phyloP scores from a whole-genome alignment of 2,888 invertebrate species.

The Gasteruption jaculator region DNA sequence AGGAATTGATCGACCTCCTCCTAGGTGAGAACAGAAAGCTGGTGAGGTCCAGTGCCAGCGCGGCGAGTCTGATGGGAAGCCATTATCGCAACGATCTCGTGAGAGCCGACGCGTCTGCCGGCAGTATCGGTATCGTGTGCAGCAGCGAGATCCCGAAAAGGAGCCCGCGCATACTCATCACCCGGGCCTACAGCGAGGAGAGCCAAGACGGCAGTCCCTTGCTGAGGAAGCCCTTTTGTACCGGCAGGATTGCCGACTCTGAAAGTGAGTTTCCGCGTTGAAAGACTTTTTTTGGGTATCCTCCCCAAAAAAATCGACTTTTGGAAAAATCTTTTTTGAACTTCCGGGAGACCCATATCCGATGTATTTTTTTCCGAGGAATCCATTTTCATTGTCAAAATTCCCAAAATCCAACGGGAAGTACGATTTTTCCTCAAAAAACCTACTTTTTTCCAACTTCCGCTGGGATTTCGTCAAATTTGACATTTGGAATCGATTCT shows the following conservation, averaged over 20 bases:
- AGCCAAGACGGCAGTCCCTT: slow-evolving; percentile 54
- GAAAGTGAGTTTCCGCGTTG: slow-evolving; percentile 37
- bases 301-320: too few species aligned
- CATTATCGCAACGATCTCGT: slow-evolving; percentile 38
- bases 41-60: slow-evolving; percentile 53
- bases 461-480: too few species aligned
- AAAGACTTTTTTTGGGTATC: not conserved
- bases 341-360: too few species aligned
- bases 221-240: slow-evolving; percentile 29
- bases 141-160: slow-evolving; percentile 46
- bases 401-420: too few species aligned
- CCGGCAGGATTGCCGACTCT: slow-evolving; percentile 25
- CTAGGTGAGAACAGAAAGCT: slow-evolving; percentile 36
- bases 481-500: too few species aligned
- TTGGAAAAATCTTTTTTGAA: too few species aligned
- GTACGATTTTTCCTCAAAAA: too few species aligned
- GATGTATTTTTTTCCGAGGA: too few species aligned
- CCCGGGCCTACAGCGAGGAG: slow-evolving; percentile 70
- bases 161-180: slow-evolving; percentile 69
- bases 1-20: too few species aligned
- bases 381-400: too few species aligned
- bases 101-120: slow-evolving; percentile 23
- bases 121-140: slow-evolving; percentile 25
- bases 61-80: slow-evolving; percentile 57
- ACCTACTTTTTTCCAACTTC: too few species aligned